Conservation (phyloP, 2,888 invertebrate genomes). For the Epinotia brunnichana region DNA sequence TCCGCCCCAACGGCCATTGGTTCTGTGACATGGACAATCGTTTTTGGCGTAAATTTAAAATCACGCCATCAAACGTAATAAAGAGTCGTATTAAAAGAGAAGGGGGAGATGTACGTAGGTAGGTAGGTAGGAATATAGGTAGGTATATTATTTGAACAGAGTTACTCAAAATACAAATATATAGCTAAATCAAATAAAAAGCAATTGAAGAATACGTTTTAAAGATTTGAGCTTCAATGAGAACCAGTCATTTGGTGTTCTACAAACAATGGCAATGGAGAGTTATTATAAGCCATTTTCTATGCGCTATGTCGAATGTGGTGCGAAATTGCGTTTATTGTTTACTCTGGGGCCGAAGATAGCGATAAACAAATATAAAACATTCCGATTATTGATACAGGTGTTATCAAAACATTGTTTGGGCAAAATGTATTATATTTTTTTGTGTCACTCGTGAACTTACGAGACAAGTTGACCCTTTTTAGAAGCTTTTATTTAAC, state of each 20-base stretch:
- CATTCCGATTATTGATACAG: slow-evolving; percentile 59
- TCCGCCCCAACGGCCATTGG: too few species aligned
- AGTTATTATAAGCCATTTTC: slow-evolving; percentile 52
- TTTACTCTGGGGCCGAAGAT: slow-evolving; percentile 55
- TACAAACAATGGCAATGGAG: slow-evolving; percentile 53
- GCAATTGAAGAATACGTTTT: neutral
- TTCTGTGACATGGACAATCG: too few species aligned
- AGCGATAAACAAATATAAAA: slow-evolving; percentile 45
- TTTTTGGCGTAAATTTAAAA: too few species aligned
- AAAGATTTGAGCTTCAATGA: slow-evolving; percentile 46
- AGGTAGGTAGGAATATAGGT: too few species aligned
- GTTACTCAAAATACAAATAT: neutral
- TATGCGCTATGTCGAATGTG: slow-evolving; percentile 50
- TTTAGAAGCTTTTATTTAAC: too few species aligned
- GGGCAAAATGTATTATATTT: slow-evolving; percentile 33
- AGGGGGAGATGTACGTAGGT: too few species aligned
- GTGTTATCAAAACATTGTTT: slow-evolving; percentile 54
- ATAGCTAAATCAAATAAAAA: neutral
- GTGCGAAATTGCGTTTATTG: slow-evolving; percentile 59
- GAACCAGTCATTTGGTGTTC: slow-evolving; percentile 59
- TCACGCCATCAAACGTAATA: too few species aligned
- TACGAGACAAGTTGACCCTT: neutral
- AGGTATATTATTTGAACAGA: too few species aligned
- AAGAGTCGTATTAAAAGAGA: too few species aligned
- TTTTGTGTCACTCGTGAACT: neutral